Conservation (phyloP, 2,888 invertebrate genomes). For the Liopterus haemorrhoidalis region DNA sequence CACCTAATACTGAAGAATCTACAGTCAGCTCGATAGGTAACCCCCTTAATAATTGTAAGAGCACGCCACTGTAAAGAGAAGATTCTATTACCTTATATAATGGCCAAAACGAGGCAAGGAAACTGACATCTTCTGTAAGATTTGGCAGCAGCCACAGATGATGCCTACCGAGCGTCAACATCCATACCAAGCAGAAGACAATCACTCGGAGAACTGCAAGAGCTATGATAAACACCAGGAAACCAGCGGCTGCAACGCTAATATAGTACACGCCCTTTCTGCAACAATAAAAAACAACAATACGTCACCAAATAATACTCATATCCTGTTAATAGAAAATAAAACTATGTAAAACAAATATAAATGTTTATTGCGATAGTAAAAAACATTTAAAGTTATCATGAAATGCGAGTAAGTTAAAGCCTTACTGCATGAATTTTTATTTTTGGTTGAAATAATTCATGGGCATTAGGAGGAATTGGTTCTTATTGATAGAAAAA, state of each 20-base stretch:
- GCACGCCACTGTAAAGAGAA: neutral
- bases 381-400: too few relatives aligned
- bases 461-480: too few relatives aligned
- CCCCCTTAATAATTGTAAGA: neutral
- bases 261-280: slow-evolving; percentile 94
- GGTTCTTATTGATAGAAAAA: too few relatives aligned
- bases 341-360: slow-evolving; percentile 3
- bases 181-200: slow-evolving; percentile 88
- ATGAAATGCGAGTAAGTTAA: too few relatives aligned
- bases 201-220: slow-evolving; percentile 84
- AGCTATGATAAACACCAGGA: slow-evolving; percentile 88
- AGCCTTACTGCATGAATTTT: too few relatives aligned
- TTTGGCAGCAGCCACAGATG: slow-evolving; percentile 99
- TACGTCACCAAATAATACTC: neutral
- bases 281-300: slow-evolving; percentile 34
- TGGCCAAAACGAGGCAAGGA: slow-evolving; percentile 98
- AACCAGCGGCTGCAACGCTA: slow-evolving; percentile 89
- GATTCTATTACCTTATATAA: slow-evolving; percentile 67
- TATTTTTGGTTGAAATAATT: too few relatives aligned
- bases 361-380: slow-evolving; percentile 1
- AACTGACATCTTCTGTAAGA: slow-evolving; percentile 96
- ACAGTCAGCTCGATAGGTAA: neutral
- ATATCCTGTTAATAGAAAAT: slow-evolving; percentile 8
- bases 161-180: slow-evolving; percentile 78
- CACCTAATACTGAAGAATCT: neutral